These are phyloP conservation scores for Hypercompe scribonia DNA, from an alignment of 2,888 invertebrate species.

Conservation along the genomic window DNA sequence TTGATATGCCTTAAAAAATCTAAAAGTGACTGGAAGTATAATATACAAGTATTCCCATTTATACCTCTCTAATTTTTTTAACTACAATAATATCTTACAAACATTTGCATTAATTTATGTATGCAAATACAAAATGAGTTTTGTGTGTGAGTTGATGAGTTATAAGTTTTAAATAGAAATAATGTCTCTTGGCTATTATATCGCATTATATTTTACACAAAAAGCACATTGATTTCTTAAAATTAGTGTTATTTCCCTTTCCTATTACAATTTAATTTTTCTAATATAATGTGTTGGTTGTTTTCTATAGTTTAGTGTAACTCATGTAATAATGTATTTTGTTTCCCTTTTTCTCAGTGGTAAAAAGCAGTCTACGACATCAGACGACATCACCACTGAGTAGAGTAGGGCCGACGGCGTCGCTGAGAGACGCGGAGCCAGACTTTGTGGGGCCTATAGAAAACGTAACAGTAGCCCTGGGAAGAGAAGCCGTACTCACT, in stretches of 20 bases:
- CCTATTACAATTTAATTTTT: no score
- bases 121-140: no score
- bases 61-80: neutral
- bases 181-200: no score
- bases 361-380: conserved; percentile 76
- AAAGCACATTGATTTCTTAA: no score
- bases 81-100: neutral
- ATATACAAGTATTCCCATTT: neutral
- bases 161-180: no score
- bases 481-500: conserved; percentile 90
- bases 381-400: conserved; percentile 75
- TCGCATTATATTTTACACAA: no score
- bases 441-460: conserved; percentile 90
- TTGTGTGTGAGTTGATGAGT: no score
- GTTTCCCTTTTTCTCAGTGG: conserved; percentile 65
- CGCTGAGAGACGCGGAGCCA: conserved; percentile 84
- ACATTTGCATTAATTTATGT: no score
- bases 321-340: conserved; percentile 10
- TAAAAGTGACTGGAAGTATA: neutral
- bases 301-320: neutral
- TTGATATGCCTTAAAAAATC: neutral
- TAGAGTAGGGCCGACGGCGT: conserved; percentile 75
- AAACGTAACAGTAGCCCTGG: conserved; percentile 91
- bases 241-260: no score
- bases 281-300: no score